Percentiles rank a stretch among this genome's conserved stretches.
phyloP scores from a whole-genome alignment of 2,888 invertebrate genomes.

The Thereva nobilitata region DNA sequence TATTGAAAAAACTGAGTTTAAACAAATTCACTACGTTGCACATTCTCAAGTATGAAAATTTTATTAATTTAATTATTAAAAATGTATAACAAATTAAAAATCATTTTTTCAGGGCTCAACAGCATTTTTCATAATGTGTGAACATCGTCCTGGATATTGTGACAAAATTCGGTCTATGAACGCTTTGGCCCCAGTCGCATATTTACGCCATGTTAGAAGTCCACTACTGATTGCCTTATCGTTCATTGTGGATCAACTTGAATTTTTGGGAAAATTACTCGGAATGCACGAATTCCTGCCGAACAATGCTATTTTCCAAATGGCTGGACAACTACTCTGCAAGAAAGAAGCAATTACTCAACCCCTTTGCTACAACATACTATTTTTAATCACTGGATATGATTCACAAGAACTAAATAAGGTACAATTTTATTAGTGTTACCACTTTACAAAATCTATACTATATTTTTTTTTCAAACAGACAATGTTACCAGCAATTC shows the following conservation, averaged over 20 bases:
- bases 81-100: not conserved
- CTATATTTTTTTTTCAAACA: slow-evolving; percentile 41
- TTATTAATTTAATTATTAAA: not conserved
- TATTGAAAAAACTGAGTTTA: slow-evolving; percentile 50
- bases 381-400: slow-evolving; percentile 60
- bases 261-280: slow-evolving; percentile 26
- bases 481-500: slow-evolving; percentile 63
- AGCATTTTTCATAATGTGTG: slow-evolving; percentile 50
- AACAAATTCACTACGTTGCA: slow-evolving; percentile 60
- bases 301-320: slow-evolving; percentile 56
- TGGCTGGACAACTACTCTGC: slow-evolving; percentile 59
- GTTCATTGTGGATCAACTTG: slow-evolving; percentile 16
- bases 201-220: slow-evolving; percentile 46
- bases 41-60: slow-evolving; percentile 59
- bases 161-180: slow-evolving; percentile 52
- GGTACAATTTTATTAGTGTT: slow-evolving; percentile 46
- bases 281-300: slow-evolving; percentile 64
- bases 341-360: slow-evolving; percentile 59
- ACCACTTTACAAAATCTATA: not conserved
- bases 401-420: slow-evolving; percentile 53
- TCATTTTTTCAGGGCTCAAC: slow-evolving; percentile 56
- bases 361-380: slow-evolving; percentile 63
- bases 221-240: slow-evolving; percentile 35
- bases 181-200: slow-evolving; percentile 53
- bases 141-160: slow-evolving; percentile 54